Conservation (phyloP, 2,888 invertebrate genomes). For the Dexiosoma caninum region DNA sequence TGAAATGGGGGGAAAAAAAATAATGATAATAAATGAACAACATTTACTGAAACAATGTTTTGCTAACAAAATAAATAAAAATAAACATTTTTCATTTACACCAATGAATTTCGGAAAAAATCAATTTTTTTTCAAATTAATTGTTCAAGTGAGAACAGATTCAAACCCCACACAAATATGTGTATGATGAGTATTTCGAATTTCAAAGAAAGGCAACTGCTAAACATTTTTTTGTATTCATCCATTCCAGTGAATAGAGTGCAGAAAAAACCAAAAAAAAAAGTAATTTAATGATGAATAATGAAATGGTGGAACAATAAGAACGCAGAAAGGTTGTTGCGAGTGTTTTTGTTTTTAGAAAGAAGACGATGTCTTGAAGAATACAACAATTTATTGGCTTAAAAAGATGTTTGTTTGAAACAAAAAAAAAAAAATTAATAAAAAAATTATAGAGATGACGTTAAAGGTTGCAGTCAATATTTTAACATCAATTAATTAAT, state of each 20-base stretch:
- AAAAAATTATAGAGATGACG: neutral
- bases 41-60: slow-evolving; percentile 31
- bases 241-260: neutral
- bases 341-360: neutral
- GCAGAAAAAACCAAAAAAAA: neutral
- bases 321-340: neutral
- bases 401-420: slow-evolving; percentile 18
- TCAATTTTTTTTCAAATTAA: slow-evolving; percentile 9
- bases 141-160: slow-evolving; percentile 35
- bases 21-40: slow-evolving; percentile 48
- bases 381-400: slow-evolving; percentile 33
- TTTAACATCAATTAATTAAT: slow-evolving; percentile 57
- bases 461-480: slow-evolving; percentile 38
- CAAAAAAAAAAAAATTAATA: neutral
- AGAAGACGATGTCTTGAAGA: neutral
- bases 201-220: slow-evolving; percentile 57
- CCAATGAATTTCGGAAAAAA: neutral
- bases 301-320: slow-evolving; percentile 6
- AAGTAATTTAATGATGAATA: slow-evolving; percentile 43
- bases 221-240: slow-evolving; percentile 10
- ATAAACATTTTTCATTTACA: slow-evolving; percentile 59
- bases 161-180: neutral
- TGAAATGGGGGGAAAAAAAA: neutral
- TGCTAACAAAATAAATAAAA: slow-evolving; percentile 60
- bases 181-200: neutral